These are phyloP conservation scores for Malthinus seriepunctatus DNA, from an alignment of 2,888 invertebrate species.

Conservation along the genomic window DNA sequence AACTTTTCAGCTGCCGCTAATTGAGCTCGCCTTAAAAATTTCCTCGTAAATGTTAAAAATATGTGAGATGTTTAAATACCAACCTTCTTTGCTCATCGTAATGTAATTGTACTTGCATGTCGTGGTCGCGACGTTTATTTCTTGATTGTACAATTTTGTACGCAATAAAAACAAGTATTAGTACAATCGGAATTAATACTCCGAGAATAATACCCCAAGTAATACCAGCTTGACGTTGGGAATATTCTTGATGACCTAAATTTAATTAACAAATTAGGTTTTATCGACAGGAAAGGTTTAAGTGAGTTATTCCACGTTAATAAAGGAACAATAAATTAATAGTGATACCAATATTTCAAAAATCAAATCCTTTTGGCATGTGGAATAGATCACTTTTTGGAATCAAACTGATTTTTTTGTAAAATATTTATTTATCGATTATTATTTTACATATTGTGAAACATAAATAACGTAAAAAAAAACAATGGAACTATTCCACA, in stretches of 20 bases:
- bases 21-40: slow-evolving; percentile 42
- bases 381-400: slow-evolving; percentile 44
- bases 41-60: slow-evolving; percentile 2
- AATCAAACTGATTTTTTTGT: slow-evolving; percentile 9
- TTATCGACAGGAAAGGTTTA: slow-evolving; percentile 23
- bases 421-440: slow-evolving; percentile 33
- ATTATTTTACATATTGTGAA: slow-evolving; percentile 23
- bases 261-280: slow-evolving; percentile 8
- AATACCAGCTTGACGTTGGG: slow-evolving; percentile 74
- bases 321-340: slow-evolving; percentile 23
- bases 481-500: slow-evolving; percentile 29
- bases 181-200: slow-evolving; percentile 73
- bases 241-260: slow-evolving; percentile 80
- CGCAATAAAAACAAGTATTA: slow-evolving; percentile 63
- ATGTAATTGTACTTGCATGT: slow-evolving; percentile 30
- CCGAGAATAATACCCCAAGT: slow-evolving; percentile 78
- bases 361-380: slow-evolving; percentile 43
- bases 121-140: slow-evolving; percentile 41
- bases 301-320: slow-evolving; percentile 45
- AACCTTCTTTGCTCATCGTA: slow-evolving; percentile 32
- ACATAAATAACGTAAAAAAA: slow-evolving; percentile 12
- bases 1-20: slow-evolving; percentile 46
- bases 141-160: slow-evolving; percentile 45
- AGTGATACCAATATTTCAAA: slow-evolving; percentile 31
- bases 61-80: not conserved